Percentiles rank a stretch among this genome's conserved stretches.
Conservation (phyloP, 2,797 vertebrate species). For the Karalla daura region DNA sequence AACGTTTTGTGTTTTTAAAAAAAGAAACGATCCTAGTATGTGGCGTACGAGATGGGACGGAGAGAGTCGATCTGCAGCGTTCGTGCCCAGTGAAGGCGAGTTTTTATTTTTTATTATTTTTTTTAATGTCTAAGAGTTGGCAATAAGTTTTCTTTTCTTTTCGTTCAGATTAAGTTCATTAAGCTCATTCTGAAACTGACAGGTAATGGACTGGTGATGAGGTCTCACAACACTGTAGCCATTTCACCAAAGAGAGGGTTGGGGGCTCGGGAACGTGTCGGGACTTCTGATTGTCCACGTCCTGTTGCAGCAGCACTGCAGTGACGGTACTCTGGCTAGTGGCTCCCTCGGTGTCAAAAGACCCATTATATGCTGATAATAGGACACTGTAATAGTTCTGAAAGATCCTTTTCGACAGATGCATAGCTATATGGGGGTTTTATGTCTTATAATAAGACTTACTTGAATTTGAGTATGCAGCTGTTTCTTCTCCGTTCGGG, state of each 20-base stretch:
- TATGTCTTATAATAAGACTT: conserved; percentile 92
- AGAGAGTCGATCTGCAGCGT: conserved; percentile 61
- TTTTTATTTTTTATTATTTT: conserved; percentile 43
- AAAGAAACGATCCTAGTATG: conserved; percentile 60
- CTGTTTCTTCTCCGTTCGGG: conserved; percentile 82
- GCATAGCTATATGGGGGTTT: conserved; percentile 77
- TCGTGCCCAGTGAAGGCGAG: conserved; percentile 66
- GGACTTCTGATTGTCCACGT: conserved; percentile 70
- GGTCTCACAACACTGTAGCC: conserved; percentile 67
- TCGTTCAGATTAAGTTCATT: conserved; percentile 58
- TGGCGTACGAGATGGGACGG: conserved; percentile 52
- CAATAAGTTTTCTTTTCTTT: conserved; percentile 43
- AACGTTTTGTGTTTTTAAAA: conserved; percentile 62
- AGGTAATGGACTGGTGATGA: conserved; percentile 62
- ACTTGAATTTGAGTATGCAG: conserved; percentile 86
- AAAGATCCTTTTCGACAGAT: conserved; percentile 80
- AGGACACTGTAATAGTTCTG: conserved; percentile 83
- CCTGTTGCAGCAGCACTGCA: conserved; percentile 66
- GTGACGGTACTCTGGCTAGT: conserved; percentile 72
- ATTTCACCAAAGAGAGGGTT: conserved; percentile 79
- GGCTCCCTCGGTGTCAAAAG: conserved; percentile 68
- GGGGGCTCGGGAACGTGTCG: conserved; percentile 45
- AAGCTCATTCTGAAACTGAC: conserved; percentile 67
- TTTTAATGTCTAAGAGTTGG: conserved; percentile 62
- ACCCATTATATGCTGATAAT: conserved; percentile 77